phyloP scores from a whole-genome alignment of 2,888 invertebrate genomes.

The Micoletzkya japonica region DNA sequence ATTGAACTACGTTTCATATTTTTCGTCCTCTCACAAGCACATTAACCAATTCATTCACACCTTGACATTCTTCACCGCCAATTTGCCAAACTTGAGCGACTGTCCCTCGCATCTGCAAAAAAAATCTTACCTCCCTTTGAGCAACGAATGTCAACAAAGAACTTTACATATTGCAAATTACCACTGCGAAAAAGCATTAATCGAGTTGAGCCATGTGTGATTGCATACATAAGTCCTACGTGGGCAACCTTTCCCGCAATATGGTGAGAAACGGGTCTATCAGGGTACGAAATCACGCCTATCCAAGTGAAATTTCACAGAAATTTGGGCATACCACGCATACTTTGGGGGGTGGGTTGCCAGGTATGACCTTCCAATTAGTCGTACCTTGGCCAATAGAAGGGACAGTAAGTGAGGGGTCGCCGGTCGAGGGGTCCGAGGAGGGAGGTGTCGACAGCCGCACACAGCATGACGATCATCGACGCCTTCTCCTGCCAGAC shows the following conservation, averaged over 20 bases:
- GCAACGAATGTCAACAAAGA: no score
- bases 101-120: conserved; percentile 38
- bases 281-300: no score
- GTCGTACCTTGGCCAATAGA: conserved; percentile 55
- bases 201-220: no score
- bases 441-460: conserved; percentile 45
- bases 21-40: neutral
- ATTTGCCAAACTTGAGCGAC: conserved; percentile 38
- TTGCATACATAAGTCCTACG: no score
- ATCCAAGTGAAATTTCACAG: no score
- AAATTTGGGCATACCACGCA: no score
- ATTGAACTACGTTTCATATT: neutral
- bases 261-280: no score
- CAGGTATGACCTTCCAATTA: no score
- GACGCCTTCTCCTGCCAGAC: conserved; percentile 39
- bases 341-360: no score
- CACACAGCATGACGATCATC: conserved; percentile 58
- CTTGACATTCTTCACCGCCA: conserved; percentile 38
- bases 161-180: no score
- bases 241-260: no score
- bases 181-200: no score
- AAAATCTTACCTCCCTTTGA: neutral
- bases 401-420: conserved; percentile 46
- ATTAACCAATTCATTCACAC: neutral
- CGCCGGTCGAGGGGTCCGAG: conserved; percentile 39